phyloP scores from a whole-genome alignment of 2,888 invertebrate genomes.

The Tetranychus piercei region DNA sequence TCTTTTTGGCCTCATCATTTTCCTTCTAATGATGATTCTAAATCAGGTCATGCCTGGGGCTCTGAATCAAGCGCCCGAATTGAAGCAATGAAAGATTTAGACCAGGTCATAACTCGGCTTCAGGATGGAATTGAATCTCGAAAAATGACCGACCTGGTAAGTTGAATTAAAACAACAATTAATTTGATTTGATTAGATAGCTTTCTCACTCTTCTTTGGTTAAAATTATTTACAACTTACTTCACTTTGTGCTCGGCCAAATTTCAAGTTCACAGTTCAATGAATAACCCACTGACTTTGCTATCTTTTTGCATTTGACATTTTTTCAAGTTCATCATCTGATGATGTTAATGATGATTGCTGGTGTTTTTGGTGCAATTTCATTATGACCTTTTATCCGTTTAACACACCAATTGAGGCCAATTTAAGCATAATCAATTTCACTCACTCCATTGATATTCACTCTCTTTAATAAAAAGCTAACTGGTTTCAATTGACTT shows the following conservation, averaged over 20 bases:
- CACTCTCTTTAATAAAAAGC: background rate
- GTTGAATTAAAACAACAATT: constrained; percentile 2
- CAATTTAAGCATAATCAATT: background rate
- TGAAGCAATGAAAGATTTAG: constrained; percentile 16
- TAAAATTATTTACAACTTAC: background rate
- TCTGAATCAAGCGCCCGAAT: constrained; percentile 15
- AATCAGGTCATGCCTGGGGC: constrained; percentile 15
- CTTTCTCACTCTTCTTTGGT: background rate
- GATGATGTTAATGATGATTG: background rate
- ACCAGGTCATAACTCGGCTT: constrained; percentile 13
- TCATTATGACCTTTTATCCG: background rate
- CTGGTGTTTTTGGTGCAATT: background rate
- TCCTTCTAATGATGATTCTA: constrained; percentile 4
- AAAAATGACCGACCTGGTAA: constrained; percentile 16
- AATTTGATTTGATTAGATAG: background rate
- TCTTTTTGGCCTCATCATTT: constrained; percentile 1
- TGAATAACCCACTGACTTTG: background rate
- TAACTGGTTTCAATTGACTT: too few species aligned
- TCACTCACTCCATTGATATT: background rate
- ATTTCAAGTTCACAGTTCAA: background rate
- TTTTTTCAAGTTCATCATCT: background rate
- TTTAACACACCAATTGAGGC: background rate
- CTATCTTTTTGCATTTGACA: background rate
- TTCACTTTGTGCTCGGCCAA: background rate
- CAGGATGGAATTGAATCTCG: constrained; percentile 18